These are phyloP conservation scores for Caenorhabditis tropicalis DNA, from an alignment of 1,140 invertebrate genomes.

Conservation along the genomic window DNA sequence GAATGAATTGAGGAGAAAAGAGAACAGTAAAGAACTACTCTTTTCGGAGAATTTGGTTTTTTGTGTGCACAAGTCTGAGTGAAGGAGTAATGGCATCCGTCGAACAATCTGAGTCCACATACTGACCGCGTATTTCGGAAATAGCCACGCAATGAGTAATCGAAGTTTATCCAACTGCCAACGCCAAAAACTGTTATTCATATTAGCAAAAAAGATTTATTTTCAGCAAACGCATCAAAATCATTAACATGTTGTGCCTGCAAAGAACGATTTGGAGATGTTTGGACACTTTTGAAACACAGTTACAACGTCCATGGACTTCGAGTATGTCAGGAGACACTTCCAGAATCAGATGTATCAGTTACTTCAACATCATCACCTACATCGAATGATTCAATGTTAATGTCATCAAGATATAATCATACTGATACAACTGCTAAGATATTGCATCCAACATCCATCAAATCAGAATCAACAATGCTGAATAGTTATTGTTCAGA, in stretches of 20 bases:
- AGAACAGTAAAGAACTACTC: not conserved
- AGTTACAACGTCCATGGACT: conserved; percentile 66
- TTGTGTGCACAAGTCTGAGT: conserved; percentile 14
- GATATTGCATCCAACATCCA: conserved; percentile 23
- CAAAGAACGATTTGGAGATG: conserved; percentile 65
- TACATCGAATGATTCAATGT: conserved; percentile 44
- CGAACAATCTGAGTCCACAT: conserved; percentile 7
- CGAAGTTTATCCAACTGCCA: conserved; percentile 23
- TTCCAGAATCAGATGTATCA: conserved; percentile 19
- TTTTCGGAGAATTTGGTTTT: conserved; percentile 23
- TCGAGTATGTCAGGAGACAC: conserved; percentile 56
- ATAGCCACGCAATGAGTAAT: conserved; percentile 38
- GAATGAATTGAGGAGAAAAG: not conserved
- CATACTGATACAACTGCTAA: not conserved
- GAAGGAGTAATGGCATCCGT: not conserved
- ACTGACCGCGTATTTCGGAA: conserved; percentile 28
- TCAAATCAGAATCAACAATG: conserved; percentile 59
- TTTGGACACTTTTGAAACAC: conserved; percentile 70
- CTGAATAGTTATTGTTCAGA: conserved; percentile 71
- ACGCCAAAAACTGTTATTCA: not conserved
- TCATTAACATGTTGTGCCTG: conserved; percentile 66
- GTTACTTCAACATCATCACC: conserved; percentile 51
- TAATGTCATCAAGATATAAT: conserved; percentile 41
- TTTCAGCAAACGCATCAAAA: conserved; percentile 11
- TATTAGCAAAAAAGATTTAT: not conserved